Base-by-base conservation (phyloP, 2,797 vertebrate genomes). In the Salarias fasciatus region DNA sequence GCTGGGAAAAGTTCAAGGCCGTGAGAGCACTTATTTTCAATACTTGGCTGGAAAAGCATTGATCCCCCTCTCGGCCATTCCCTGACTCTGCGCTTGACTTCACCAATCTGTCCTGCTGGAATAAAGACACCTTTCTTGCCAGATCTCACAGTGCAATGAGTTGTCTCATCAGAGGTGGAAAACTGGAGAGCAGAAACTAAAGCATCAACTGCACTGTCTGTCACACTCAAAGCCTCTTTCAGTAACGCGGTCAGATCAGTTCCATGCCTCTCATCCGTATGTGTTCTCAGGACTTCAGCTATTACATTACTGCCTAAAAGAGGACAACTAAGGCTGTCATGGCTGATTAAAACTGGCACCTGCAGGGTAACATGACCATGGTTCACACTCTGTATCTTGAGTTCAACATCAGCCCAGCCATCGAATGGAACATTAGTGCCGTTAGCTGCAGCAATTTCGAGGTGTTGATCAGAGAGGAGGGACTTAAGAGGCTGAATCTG, bases 31-130 rank as follows among this genome's bases (percentile, higher is more conserved):
- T 42, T 29, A 35, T 5, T 52, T 31, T 24, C 31, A 7, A 50
- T 0, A 0, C 7, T 8, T 0, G 65, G 63, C 11, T 79, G 44
- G 28, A 76, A 76, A 0, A 75, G n/a, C 42, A 64, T 18, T 12
- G 57, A 6, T 8, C 54, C 53, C 1, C 58, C 60, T 8, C 11
- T 7, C 40, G 64, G 64, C 57, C 47, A 57, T 11, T 36, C 36
- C 2, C 43, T 66, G 3, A 77, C 31, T 31, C 66, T 29, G 10
- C 56, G 82, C 29, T 3, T 59, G 0, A 66, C 71, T 5, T 64
- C 65, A 40, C 15, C 48, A 8, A 74, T 43, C 29, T 71, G 41
- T 2, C 40, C 56, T 2, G 63, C 46, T 1, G 30, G 28, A 29
- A 81, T 53, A 1, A 4, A 66, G 1, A 41, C 0, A 1, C 50